These are phyloP conservation scores for Electrophaes corylata DNA, from an alignment of 2,888 invertebrate genomes.

Conservation along the genomic window DNA sequence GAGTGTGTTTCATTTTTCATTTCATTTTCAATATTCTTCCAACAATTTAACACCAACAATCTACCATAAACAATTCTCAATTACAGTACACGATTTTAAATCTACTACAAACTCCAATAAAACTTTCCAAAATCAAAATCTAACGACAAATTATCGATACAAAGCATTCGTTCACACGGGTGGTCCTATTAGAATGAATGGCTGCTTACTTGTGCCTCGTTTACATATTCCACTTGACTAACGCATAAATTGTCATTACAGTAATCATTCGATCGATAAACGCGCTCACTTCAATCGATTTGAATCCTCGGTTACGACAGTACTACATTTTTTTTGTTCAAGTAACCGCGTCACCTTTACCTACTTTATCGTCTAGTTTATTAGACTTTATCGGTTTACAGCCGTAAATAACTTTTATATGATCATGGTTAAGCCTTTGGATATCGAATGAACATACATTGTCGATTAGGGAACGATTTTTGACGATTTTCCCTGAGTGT, in stretches of 20 bases:
- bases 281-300: conserved; percentile 65
- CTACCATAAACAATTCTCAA: conserved; percentile 32
- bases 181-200: conserved; percentile 69
- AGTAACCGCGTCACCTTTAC: conserved; percentile 51
- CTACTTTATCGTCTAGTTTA: conserved; percentile 67
- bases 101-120: conserved; percentile 41
- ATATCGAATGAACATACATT: conserved; percentile 48
- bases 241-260: conserved; percentile 80
- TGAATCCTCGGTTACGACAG: conserved; percentile 47
- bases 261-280: conserved; percentile 76
- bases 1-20: too few relatives aligned
- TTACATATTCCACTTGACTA: conserved; percentile 73
- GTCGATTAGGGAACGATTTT: conserved; percentile 54
- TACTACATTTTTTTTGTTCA: conserved; percentile 39
- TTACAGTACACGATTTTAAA: conserved; percentile 32
- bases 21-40: conserved; percentile 1
- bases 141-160: conserved; percentile 45
- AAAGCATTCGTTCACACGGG: conserved; percentile 57
- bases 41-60: conserved; percentile 22
- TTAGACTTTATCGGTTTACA: conserved; percentile 66
- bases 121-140: conserved; percentile 43
- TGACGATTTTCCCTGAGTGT: conserved; percentile 45
- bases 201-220: conserved; percentile 67
- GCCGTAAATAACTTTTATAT: conserved; percentile 63
- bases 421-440: conserved; percentile 38